Conservation (phyloP, 2,797 vertebrate genomes). For the Lagorchestes hirsutus region DNA sequence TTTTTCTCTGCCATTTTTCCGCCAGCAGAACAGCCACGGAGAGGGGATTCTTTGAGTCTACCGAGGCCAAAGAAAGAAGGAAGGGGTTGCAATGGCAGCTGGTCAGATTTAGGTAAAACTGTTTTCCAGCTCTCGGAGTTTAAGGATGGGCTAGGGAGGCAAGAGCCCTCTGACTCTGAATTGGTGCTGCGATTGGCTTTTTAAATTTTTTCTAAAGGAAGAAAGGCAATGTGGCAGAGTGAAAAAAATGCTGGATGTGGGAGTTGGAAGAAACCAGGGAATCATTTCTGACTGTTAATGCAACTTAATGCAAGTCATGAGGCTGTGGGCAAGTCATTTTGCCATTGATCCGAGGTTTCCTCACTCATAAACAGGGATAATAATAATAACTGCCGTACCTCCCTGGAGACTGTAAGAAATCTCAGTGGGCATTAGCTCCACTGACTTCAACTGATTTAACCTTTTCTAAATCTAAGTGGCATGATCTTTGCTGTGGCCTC, state of each 20-base stretch:
- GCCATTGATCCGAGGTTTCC: not conserved
- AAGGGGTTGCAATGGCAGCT: not conserved
- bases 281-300: not conserved
- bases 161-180: not conserved
- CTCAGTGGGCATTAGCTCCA: not conserved
- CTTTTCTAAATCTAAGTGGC: not conserved
- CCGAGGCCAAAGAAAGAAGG: slow-evolving; percentile 15
- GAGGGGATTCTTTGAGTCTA: not conserved
- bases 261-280: not conserved
- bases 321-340: not conserved
- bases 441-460: not conserved
- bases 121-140: not conserved
- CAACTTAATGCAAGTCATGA: not conserved
- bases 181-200: not conserved
- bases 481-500: not conserved
- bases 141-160: not conserved
- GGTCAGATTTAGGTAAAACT: not conserved
- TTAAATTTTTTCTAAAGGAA: not conserved
- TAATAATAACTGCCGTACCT: not conserved
- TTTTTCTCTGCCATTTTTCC: not conserved
- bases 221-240: not conserved
- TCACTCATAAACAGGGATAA: not conserved
- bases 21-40: not conserved
- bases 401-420: not conserved
- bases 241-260: not conserved